Evolutionary conservation across 1,140 invertebrate genomes (phyloP).

Genomic region (Bombus balteatus): DNA sequence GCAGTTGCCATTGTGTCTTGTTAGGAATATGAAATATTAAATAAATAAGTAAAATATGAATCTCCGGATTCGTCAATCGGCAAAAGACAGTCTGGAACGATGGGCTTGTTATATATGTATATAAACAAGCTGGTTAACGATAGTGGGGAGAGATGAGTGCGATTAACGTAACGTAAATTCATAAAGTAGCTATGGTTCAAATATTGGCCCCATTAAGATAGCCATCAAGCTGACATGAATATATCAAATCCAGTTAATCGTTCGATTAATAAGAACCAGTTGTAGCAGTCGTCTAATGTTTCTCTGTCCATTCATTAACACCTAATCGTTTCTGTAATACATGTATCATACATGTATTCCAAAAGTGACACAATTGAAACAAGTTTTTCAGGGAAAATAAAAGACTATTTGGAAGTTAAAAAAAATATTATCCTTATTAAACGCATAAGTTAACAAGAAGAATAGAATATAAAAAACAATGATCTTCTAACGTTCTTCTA

Average conservation of each 20-base stretch:
- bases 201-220: neutral
- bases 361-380: neutral
- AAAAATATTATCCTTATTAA: neutral
- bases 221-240: neutral
- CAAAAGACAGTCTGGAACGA: neutral
- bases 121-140: neutral
- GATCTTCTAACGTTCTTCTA: too few relatives aligned
- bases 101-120: neutral
- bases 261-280: too few relatives aligned
- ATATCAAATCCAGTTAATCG: neutral
- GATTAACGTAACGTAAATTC: neutral
- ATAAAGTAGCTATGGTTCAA: neutral
- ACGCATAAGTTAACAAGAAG: neutral
- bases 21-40: neutral
- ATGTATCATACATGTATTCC: neutral
- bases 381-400: neutral
- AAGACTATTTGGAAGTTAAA: neutral
- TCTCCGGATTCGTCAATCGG: neutral
- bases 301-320: too few relatives aligned
- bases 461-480: neutral
- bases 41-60: neutral
- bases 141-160: neutral
- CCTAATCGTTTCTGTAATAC: neutral
- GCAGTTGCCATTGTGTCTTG: constrained; percentile 65
- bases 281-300: neutral